Evolutionary conservation across 2,888 invertebrate species (phyloP).

Genomic region (Cataglyphis albicans): DNA sequence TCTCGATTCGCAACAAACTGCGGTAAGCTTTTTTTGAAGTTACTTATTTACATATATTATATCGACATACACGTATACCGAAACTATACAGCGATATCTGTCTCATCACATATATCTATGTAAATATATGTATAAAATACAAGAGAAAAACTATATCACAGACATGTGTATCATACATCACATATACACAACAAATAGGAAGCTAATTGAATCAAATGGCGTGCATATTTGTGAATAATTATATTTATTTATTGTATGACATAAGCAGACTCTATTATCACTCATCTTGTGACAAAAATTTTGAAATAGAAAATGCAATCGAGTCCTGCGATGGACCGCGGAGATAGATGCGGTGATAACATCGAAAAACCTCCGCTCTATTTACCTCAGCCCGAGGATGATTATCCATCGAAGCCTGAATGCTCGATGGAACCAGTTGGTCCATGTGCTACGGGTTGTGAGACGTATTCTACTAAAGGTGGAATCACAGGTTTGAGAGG

Average conservation of each 20-base stretch:
- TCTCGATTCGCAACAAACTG: not conserved
- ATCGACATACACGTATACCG: not conserved
- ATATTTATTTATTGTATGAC: conserved; percentile 7
- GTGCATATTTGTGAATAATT: not conserved
- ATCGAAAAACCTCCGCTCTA: conserved; percentile 86
- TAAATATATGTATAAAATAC: not conserved
- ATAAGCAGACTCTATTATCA: not conserved
- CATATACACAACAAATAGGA: not conserved
- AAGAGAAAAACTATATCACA: not conserved
- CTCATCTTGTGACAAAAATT: not conserved
- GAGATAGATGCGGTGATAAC: not conserved
- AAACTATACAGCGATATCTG: not conserved
- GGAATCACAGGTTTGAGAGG: conserved; percentile 92
- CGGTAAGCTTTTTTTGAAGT: conserved; percentile 43
- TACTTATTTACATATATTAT: not conserved
- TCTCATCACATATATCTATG: not conserved
- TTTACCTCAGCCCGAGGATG: conserved; percentile 88
- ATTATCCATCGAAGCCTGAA: conserved; percentile 82
- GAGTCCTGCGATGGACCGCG: not conserved
- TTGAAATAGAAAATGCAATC: not conserved
- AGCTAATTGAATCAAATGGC: not conserved
- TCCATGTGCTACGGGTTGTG: conserved; percentile 91
- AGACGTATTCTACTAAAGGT: conserved; percentile 91
- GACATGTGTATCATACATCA: not conserved
- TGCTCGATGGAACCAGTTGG: conserved; percentile 87